A percentile compares a stretch with the other conserved stretches of the same genome.
phyloP scores from a whole-genome alignment of 2,797 vertebrate genomes.

The Etheostoma nigrum region DNA sequence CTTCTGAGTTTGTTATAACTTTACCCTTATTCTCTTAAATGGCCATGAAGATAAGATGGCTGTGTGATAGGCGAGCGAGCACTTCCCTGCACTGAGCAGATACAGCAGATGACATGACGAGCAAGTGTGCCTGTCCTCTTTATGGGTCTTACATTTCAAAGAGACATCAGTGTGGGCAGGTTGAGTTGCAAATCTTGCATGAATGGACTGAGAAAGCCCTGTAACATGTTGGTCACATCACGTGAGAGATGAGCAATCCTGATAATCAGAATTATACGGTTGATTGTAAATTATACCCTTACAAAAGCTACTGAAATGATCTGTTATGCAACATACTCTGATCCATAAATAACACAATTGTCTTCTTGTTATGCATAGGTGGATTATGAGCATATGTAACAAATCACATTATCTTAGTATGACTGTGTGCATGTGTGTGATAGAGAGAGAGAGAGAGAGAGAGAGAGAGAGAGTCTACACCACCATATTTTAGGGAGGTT shows the following conservation, averaged over 20 bases:
- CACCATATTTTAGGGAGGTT: slow-evolving; percentile 13
- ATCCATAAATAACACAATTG: slow-evolving; percentile 58
- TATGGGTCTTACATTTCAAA: slow-evolving; percentile 68
- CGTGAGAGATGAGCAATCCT: slow-evolving; percentile 50
- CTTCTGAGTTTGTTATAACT: slow-evolving; percentile 70
- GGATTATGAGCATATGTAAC: slow-evolving; percentile 55
- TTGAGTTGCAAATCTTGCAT: slow-evolving; percentile 31
- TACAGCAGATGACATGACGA: slow-evolving; percentile 56
- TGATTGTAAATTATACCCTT: slow-evolving; percentile 39
- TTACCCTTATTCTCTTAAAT: slow-evolving; percentile 83
- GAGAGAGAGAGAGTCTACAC: neutral
- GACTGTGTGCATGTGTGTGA: slow-evolving; percentile 11
- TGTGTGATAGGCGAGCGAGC: slow-evolving; percentile 69
- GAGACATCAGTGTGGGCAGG: slow-evolving; percentile 39
- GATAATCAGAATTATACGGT: slow-evolving; percentile 10
- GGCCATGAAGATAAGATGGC: slow-evolving; percentile 84
- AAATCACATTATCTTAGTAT: slow-evolving; percentile 70
- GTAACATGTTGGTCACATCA: slow-evolving; percentile 42
- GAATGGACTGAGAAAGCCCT: slow-evolving; percentile 27
- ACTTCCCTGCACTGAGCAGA: slow-evolving; percentile 60
- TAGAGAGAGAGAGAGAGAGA: neutral
- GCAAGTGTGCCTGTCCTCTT: slow-evolving; percentile 66
- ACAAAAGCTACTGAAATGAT: slow-evolving; percentile 33
- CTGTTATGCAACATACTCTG: slow-evolving; percentile 41
- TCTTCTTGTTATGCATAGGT: slow-evolving; percentile 54